A percentile compares a stretch with the other conserved stretches of the same genome.
Evolutionary conservation across 2,113 vertebrate genomes (phyloP).

Genomic region (Motacilla tschutschensis): DNA sequence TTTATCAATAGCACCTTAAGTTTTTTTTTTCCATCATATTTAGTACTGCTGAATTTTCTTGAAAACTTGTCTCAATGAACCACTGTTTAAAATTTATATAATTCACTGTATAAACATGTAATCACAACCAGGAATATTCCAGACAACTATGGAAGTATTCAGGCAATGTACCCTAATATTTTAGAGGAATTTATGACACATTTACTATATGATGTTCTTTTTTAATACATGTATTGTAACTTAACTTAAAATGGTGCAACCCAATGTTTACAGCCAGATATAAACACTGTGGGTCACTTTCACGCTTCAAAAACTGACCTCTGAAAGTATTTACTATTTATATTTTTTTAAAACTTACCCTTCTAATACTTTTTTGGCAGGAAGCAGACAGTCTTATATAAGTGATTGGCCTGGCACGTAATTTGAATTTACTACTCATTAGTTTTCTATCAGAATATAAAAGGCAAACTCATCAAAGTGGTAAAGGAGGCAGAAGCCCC

Average conservation of each 20-base stretch:
- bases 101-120: not conserved
- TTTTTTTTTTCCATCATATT: not conserved
- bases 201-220: not conserved
- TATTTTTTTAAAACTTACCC: not conserved
- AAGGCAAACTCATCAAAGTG: not conserved
- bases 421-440: not conserved
- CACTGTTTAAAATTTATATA: not conserved
- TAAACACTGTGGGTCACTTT: not conserved
- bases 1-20: not conserved
- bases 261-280: not conserved
- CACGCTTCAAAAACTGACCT: not conserved
- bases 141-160: not conserved
- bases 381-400: not conserved
- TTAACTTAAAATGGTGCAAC: not conserved
- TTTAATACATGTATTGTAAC: not conserved
- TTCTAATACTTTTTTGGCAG: not conserved
- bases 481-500: not conserved
- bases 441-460: not conserved
- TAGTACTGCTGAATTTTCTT: not conserved
- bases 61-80: not conserved
- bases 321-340: not conserved
- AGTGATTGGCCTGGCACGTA: not conserved
- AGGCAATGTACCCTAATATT: accelerated
- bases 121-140: not conserved
- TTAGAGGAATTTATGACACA: not conserved